Percentiles rank a stretch among this genome's conserved stretches.
These are phyloP conservation scores for Rapana venosa DNA, from an alignment of 2,888 invertebrate genomes.

Conservation along the genomic window DNA sequence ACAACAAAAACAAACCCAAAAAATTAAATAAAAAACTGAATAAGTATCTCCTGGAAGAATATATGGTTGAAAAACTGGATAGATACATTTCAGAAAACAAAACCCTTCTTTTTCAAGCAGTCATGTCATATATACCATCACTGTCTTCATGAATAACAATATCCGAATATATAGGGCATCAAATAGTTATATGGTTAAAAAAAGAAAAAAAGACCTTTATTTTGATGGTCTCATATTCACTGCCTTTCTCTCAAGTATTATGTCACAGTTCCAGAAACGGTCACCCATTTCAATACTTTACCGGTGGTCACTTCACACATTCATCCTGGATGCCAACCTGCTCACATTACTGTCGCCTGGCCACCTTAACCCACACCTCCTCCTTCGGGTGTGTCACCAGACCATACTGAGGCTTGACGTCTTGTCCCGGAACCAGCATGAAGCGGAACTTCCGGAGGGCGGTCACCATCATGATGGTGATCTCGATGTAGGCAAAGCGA, in stretches of 20 bases:
- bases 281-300: not conserved
- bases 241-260: not conserved
- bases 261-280: not conserved
- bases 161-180: no score
- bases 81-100: no score
- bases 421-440: slow-evolving; percentile 73
- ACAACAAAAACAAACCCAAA: no score
- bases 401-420: slow-evolving; percentile 72
- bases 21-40: no score
- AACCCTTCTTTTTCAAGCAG: no score
- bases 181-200: not conserved
- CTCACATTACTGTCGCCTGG: slow-evolving; percentile 53
- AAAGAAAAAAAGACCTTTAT: not conserved
- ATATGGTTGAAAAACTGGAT: no score
- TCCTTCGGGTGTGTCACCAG: slow-evolving; percentile 76
- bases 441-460: slow-evolving; percentile 71
- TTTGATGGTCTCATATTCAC: not conserved
- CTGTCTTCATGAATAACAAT: no score
- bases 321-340: not conserved
- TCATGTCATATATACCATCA: no score
- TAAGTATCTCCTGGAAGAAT: no score
- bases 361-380: slow-evolving; percentile 76
- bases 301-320: not conserved
- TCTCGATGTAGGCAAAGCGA: slow-evolving; percentile 71
- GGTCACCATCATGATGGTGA: slow-evolving; percentile 64